Evolutionary conservation across 2,888 invertebrate genomes (phyloP), one percentile per base, ranked within the genome.

Genomic region (Omphaloscelis lunosa): DNA sequence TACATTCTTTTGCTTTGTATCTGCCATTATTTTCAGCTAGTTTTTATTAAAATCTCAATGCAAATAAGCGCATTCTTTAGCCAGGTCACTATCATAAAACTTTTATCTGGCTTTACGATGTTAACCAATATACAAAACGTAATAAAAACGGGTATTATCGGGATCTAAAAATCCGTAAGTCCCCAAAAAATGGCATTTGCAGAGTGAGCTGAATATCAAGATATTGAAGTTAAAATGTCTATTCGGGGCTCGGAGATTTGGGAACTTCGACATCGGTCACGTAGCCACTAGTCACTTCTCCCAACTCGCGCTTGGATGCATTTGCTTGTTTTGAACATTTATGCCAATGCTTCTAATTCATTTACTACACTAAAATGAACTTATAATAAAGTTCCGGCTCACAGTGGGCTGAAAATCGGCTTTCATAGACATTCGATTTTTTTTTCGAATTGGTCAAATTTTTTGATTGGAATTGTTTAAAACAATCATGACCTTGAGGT

Each of bases 291-390:
- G 65, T 74, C n/a, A n/a, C n/a, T n/a, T n/a, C n/a, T n/a, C 56
- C 58, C 23, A 82, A 51, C 23, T 67, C 75, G 58, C 73, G 76
- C 68, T 78, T 41, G 75, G 58, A 66, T 85, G 61, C 61, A 66
- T 51, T 72, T 58, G 34, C 45, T 72, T 74, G 56, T 58, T 79
- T 75, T 72, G 63, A 80, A 71, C 59, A 41, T 77, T 77, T 79
- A 86, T 82, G 77, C 72, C 75, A 83, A 86, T 77, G 23, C 45
- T 51, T 69, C 15, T 61, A 69, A 59, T 65, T 80, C 69, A 81
- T 86, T 84, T 88, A 78, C 84, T 86, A 63, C 27, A 78, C 59
- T 61, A 66, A 71, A 86, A 78, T 58, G 61, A 79, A 72, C 45
- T 56, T 63, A 56, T 73, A 62, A 45, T 72, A 56, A 62, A 65